Base-by-base conservation (phyloP, 2,113 vertebrate genomes). In the Delphinapterus leucas region DNA sequence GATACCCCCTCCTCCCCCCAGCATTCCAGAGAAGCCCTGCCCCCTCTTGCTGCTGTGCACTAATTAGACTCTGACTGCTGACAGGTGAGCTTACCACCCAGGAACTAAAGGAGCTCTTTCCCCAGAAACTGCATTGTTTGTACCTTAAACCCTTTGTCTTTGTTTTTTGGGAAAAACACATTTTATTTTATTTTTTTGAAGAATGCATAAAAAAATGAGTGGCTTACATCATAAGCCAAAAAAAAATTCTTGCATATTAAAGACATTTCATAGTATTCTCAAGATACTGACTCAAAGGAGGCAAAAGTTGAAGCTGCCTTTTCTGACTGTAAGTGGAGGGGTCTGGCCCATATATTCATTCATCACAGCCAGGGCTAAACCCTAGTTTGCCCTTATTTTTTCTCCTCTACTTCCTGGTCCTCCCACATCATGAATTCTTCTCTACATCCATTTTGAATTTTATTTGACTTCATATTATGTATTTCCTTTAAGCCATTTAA, bases 401-500 rank as follows among this genome's bases (percentile, higher is more conserved):
- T 41, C 17, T 58, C 33, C 17, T 38, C 41, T 58, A 2, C 63
- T 86, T 86, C 49, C 26, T 88, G n/a, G 11, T 88, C n/a, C 14
- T 93, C n/a, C 53, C 38, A 61, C 15, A 1, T 61, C 2, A 41
- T 28, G 28, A 14, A 63, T 74, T 55, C 63, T 96, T 95, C 92
- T 83, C 31, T 82, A 44, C 1, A n/a, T 61, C 38, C n/a, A 8
- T 80, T 79, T 93, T 89, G 79, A 87, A 68, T 93, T 76, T 82
- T 41, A 49, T 93, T 91, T 95, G 77, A 83, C 92, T 63, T 93
- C 0, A 0, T 82, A 33, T 80, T 87, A 3, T 68, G 49, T 11
- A 67, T 90, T 93, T 76, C 18, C 63, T 90, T 93, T 74, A 76
- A 87, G 68, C 74, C 36, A 41, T 31, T 79, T 88, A 38, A 71